These are phyloP conservation scores for Bellardia bayeri DNA, from an alignment of 2,888 invertebrate species.

Conservation along the genomic window DNA sequence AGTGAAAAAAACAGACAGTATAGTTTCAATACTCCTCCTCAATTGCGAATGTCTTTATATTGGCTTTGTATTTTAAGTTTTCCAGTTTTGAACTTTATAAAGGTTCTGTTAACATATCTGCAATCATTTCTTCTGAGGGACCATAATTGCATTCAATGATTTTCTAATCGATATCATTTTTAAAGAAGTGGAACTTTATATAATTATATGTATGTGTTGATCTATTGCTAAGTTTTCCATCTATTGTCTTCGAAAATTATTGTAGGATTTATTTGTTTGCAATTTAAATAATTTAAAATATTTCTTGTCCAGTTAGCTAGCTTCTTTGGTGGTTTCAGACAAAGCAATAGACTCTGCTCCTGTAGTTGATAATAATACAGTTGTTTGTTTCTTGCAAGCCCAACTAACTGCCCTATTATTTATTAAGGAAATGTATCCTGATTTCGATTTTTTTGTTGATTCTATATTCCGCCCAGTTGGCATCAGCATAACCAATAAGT, in stretches of 20 bases:
- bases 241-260: conserved; percentile 41
- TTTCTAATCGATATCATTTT: conserved; percentile 27
- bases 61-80: neutral
- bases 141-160: conserved; percentile 40
- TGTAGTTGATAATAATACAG: too few relatives aligned
- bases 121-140: conserved; percentile 39
- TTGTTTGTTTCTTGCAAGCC: too few relatives aligned
- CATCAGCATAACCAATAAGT: too few relatives aligned
- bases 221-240: conserved; percentile 32
- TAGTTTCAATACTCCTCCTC: too few relatives aligned
- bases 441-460: too few relatives aligned
- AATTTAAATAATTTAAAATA: conserved; percentile 11
- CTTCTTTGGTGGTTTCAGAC: conserved; percentile 41
- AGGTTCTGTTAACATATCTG: conserved; percentile 50
- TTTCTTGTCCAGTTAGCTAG: conserved; percentile 16
- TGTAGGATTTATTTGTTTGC: neutral
- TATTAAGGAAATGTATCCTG: too few relatives aligned
- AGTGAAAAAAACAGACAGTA: too few relatives aligned
- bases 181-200: conserved; percentile 41
- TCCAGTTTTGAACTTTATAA: neutral
- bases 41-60: too few relatives aligned
- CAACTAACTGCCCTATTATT: too few relatives aligned
- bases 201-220: conserved; percentile 42
- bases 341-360: conserved; percentile 51
- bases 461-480: too few relatives aligned